These are phyloP conservation scores for Nycteola revayana DNA, from an alignment of 2,888 invertebrate species.

Conservation along the genomic window DNA sequence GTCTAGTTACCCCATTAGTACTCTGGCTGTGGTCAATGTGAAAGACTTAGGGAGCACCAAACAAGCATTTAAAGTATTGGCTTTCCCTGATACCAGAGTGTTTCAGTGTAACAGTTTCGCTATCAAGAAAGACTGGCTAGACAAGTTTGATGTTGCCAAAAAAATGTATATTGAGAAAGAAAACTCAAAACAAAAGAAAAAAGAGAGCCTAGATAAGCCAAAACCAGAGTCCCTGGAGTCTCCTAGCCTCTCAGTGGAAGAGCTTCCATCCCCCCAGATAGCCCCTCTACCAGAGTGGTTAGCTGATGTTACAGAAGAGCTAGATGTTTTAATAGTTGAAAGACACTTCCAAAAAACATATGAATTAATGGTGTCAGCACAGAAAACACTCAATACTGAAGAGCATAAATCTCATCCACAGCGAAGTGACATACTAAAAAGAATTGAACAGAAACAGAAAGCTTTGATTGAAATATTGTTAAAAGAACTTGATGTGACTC, in stretches of 20 bases:
- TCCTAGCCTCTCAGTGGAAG: constrained; percentile 73
- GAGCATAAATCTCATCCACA: constrained; percentile 68
- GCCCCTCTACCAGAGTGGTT: constrained; percentile 90
- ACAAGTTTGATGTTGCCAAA: constrained; percentile 94
- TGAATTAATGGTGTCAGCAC: constrained; percentile 85
- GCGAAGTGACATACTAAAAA: constrained; percentile 62
- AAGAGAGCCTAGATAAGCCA: constrained; percentile 64
- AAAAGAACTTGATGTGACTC: constrained; percentile 93
- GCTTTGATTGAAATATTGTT: constrained; percentile 92
- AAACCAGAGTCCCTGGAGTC: constrained; percentile 67
- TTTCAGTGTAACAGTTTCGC: constrained; percentile 93
- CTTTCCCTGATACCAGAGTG: constrained; percentile 95
- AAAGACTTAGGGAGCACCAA: constrained; percentile 94
- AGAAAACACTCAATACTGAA: constrained; percentile 61
- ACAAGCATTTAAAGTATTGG: constrained; percentile 96
- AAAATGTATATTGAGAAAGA: constrained; percentile 86
- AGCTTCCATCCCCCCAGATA: constrained; percentile 65
- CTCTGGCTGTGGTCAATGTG: constrained; percentile 96
- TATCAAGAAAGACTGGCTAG: constrained; percentile 95
- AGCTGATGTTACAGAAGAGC: constrained; percentile 94
- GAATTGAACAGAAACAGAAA: constrained; percentile 87
- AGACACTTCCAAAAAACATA: constrained; percentile 97
- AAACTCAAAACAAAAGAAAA: constrained; percentile 82
- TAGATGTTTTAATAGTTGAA: constrained; percentile 97
- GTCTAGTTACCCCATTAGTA: constrained; percentile 91